Evolutionary conservation across 2,888 invertebrate species (phyloP).

Genomic region (Myathropa florea): DNA sequence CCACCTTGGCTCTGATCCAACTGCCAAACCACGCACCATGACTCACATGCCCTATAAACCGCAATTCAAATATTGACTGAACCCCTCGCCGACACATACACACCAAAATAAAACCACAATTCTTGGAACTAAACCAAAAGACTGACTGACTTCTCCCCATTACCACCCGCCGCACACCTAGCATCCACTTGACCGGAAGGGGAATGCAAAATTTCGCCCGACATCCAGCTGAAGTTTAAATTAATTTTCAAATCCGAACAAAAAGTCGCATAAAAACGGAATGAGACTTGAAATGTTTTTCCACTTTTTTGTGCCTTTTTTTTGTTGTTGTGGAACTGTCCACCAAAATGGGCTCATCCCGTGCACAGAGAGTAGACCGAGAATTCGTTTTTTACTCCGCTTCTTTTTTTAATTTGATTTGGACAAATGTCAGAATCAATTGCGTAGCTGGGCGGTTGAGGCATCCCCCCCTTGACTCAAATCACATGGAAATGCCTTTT

Average conservation of each 20-base stretch:
- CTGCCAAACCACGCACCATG: neutral
- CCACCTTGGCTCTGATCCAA: neutral
- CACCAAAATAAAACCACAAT: neutral
- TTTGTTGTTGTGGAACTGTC: neutral
- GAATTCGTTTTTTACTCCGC: neutral
- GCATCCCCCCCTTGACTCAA: neutral
- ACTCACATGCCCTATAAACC: neutral
- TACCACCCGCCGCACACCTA: neutral
- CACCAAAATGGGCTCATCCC: constrained; percentile 1
- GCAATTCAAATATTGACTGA: neutral
- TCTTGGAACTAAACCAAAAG: neutral
- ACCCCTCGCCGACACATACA: neutral
- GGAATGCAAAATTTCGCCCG: neutral
- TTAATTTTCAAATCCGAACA: neutral
- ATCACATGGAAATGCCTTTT: neutral
- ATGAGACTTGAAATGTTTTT: neutral
- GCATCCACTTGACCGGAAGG: neutral
- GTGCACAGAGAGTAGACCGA: neutral
- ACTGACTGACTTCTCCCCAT: neutral
- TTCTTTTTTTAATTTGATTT: constrained; percentile 29
- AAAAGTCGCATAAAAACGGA: neutral
- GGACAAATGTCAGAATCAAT: constrained; percentile 45
- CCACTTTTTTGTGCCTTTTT: neutral
- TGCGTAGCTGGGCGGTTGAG: constrained; percentile 18
- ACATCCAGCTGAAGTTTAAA: neutral